Percentiles rank a stretch among this genome's conserved stretches.
Conservation (phyloP, 2,113 vertebrate genomes). For the Ploceus nigricollis region DNA sequence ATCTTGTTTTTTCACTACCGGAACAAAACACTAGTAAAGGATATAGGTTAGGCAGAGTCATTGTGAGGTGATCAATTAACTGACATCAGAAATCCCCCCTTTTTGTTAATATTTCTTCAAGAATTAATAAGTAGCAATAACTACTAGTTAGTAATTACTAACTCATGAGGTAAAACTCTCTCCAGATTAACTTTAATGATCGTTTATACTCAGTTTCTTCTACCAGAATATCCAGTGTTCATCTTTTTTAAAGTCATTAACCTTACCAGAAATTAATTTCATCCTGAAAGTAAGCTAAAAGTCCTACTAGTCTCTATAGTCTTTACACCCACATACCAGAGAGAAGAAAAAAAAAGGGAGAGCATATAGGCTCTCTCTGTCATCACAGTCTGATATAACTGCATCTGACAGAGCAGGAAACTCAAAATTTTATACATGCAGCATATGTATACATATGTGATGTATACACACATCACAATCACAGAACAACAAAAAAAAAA, state of each 20-base stretch:
- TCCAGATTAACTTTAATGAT: not conserved
- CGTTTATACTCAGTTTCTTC: not conserved
- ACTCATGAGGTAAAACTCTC: not conserved
- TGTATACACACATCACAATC: too few species aligned
- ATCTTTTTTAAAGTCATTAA: not conserved
- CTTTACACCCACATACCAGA: not conserved
- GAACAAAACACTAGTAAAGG: not conserved
- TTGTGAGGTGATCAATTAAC: not conserved
- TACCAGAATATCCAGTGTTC: not conserved
- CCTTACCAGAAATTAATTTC: not conserved
- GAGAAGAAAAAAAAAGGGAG: not conserved
- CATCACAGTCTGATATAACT: not conserved
- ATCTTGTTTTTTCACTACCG: not conserved
- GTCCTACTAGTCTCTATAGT: not conserved
- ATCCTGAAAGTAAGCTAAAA: not conserved
- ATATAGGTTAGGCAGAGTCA: not conserved
- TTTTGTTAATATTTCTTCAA: not conserved
- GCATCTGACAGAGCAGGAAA: not conserved
- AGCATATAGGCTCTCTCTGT: not conserved
- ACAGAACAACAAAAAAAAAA: not conserved
- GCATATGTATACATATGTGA: too few species aligned
- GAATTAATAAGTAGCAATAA: not conserved
- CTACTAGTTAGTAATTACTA: not conserved
- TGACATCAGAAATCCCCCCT: not conserved
- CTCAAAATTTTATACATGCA: not conserved